Evolutionary conservation across 2,888 invertebrate genomes (phyloP), one percentile per base, ranked within the genome.

Genomic region (Drosophila neutralis): DNA sequence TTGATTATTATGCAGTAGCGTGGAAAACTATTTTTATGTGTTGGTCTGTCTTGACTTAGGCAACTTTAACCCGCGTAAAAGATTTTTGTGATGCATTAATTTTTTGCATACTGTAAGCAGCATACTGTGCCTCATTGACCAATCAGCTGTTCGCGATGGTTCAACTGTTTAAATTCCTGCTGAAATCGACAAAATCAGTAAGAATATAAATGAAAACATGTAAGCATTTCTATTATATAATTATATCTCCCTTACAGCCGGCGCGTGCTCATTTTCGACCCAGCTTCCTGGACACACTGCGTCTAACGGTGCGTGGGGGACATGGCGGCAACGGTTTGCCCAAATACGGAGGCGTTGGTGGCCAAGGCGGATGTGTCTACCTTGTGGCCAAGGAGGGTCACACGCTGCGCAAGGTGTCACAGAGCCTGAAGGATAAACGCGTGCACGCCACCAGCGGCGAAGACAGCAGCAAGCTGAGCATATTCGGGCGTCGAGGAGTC

Each of bases 321-420:
- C 94, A 95, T 31, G 99, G 99, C 13, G 95, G 95, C 1, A 94
- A 95, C 72, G 95, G 95, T 1, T 93, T 95, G 27, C 96, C 96
- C 3, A 96, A 96, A 89, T 97, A 95, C 92, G 98, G 98, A 3
- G 99, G 97, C 0, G 93, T 97, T 15, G 99, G 99, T 13, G 99
- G 99, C 0, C 95, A 96, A 92, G 99, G 99, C 48, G 99, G 99
- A 3, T 95, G 96, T 92, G 95, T 99, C 4, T 95, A 95, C 85
- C 94, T 97, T 21, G 93, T 95, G 38, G 96, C 96, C 0, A 95
- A 95, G 83, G 95, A 96, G 89, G 94, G 94, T 29, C 85, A 95
- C 0, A 94, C 94, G 49, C 92, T 97, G 2, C 93, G 93, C 38
- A 93, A 92, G 54, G 93, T 96, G 8, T 92, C 93, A 0, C 92